Conservation (phyloP, 2,797 vertebrate genomes). For the Sus cebifrons region DNA sequence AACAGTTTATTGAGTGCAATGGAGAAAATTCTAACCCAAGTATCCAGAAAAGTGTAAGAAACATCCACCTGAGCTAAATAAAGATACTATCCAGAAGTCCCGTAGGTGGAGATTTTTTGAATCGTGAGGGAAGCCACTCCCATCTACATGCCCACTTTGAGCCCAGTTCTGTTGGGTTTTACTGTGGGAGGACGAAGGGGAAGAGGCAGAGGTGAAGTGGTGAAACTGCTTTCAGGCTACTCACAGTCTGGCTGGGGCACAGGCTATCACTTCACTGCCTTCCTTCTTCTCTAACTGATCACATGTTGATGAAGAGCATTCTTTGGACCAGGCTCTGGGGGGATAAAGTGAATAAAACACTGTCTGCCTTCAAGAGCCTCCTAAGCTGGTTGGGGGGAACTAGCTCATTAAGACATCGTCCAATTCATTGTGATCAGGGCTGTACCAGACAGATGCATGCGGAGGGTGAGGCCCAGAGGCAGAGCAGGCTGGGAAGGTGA, state of each 20-base stretch:
- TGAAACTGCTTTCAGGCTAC: background rate
- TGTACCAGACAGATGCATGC: background rate
- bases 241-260: background rate
- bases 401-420: background rate
- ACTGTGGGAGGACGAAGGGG: background rate
- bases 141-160: background rate
- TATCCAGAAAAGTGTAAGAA: constrained; percentile 55
- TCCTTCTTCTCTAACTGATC: background rate
- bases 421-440: background rate
- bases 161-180: background rate
- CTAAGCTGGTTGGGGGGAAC: background rate
- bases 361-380: background rate
- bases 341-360: background rate
- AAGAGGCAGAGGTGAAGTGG: background rate
- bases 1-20: constrained; percentile 1
- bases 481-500: background rate
- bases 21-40: constrained; percentile 50
- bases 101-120: background rate
- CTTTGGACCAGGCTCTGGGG: background rate
- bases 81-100: constrained; percentile 58
- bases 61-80: constrained; percentile 65
- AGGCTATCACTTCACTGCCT: background rate
- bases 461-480: background rate
- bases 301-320: background rate
- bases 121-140: background rate